Conservation (phyloP, 1,140 invertebrate species). For the Rhagoletis zephyria region DNA sequence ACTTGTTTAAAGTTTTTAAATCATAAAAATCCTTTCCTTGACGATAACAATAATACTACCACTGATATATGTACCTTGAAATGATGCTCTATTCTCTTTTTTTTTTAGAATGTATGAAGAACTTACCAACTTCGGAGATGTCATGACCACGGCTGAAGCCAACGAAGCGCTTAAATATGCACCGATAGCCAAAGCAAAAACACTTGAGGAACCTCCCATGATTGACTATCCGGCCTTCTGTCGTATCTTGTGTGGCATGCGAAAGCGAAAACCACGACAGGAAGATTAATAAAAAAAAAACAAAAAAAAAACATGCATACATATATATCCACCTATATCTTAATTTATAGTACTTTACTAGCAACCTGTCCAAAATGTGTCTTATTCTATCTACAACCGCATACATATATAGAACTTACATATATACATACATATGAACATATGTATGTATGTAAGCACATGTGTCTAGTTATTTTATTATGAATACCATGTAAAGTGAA, state of each 20-base stretch:
- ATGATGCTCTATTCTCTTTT: too few species aligned
- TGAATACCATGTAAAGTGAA: slow-evolving; percentile 42
- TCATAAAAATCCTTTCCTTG: too few species aligned
- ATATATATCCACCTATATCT: background rate
- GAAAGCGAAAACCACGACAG: slow-evolving; percentile 71
- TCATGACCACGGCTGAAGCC: slow-evolving; percentile 77
- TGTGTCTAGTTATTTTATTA: slow-evolving; percentile 51
- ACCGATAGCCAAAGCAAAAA: slow-evolving; percentile 75
- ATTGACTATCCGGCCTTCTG: slow-evolving; percentile 79
- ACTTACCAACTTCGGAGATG: slow-evolving; percentile 77
- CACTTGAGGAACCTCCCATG: slow-evolving; percentile 72
- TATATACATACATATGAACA: background rate
- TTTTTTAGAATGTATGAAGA: slow-evolving; percentile 76
- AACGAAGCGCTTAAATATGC: slow-evolving; percentile 78
- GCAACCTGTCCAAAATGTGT: background rate
- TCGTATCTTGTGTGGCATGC: slow-evolving; percentile 76
- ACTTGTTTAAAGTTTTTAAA: too few species aligned
- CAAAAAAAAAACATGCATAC: background rate
- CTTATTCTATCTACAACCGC: background rate
- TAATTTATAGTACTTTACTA: slow-evolving; percentile 28
- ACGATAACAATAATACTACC: too few species aligned
- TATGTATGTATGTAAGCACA: slow-evolving; percentile 22
- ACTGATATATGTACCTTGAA: too few species aligned
- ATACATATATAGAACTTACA: background rate
- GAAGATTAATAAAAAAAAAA: background rate